Conservation (phyloP, 2,797 vertebrate genomes). For the Syngnathus acus region DNA sequence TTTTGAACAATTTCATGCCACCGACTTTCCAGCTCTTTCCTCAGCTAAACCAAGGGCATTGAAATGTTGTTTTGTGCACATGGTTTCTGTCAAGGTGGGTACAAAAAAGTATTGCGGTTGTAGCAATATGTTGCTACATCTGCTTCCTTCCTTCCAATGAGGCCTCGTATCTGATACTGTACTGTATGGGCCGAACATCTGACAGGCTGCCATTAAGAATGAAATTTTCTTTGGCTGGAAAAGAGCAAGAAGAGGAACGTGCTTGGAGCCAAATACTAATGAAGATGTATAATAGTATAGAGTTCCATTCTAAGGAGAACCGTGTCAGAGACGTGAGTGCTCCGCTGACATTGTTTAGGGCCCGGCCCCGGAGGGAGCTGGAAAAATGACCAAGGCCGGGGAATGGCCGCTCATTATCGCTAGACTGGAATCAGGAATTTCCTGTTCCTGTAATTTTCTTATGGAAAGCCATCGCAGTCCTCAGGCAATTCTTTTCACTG, state of each 20-base stretch:
- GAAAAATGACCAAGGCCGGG: slow-evolving; percentile 55
- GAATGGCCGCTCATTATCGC: slow-evolving; percentile 66
- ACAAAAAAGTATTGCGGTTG: neutral
- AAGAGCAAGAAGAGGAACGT: slow-evolving; percentile 24
- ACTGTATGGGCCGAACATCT: slow-evolving; percentile 35
- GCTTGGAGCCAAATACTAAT: slow-evolving; percentile 56
- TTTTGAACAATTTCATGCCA: too few relatives aligned
- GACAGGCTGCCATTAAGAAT: slow-evolving; percentile 25
- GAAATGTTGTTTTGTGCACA: too few relatives aligned
- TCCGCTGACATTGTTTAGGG: slow-evolving; percentile 64
- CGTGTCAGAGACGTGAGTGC: slow-evolving; percentile 53
- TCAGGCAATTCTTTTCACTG: slow-evolving; percentile 13
- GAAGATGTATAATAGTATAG: slow-evolving; percentile 61
- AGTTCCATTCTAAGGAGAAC: slow-evolving; percentile 61
- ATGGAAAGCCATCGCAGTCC: slow-evolving; percentile 26
- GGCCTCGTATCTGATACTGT: neutral
- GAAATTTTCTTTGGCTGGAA: slow-evolving; percentile 26
- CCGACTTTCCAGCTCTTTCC: too few relatives aligned
- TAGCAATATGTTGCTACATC: neutral
- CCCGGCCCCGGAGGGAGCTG: slow-evolving; percentile 49
- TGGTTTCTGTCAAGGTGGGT: neutral
- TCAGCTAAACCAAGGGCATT: too few relatives aligned
- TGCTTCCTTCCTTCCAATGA: neutral
- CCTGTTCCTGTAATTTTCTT: slow-evolving; percentile 49
- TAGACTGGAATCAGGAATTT: slow-evolving; percentile 68